Base-by-base conservation (phyloP, 2,113 vertebrate species). In the Choloepus hoffmanni region DNA sequence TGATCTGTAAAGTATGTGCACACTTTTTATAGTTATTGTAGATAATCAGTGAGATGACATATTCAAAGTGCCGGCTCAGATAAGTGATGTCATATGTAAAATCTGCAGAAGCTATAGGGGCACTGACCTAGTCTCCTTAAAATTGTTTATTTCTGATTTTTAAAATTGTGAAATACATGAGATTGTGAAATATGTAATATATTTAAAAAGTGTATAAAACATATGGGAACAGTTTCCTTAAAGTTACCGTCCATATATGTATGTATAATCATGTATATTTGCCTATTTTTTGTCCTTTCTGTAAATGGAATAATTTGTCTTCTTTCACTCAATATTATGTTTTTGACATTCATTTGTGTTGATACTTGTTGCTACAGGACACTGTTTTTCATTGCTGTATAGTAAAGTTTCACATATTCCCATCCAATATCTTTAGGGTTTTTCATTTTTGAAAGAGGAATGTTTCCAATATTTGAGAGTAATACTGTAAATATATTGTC, bases 391-490 rank as follows among this genome's bases (percentile, higher is more conserved):
- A 24, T 15, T 2, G 7, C 30, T 55, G 2, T 65, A 0, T 55
- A 67, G 12, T 77, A 65, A 79, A 89, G 12, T 15, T 73, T 50
- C 7, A 30, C 40, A 74, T 11, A 73, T 28, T 48, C 19, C 23
- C 74, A 50, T 3, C 3, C 30, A 36, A 21, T 45, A 79, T 24
- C 2, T 6, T 50, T 50, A 43, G 40, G 33, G 19, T 3, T 86
- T 48, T 95, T 76, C n/a, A 74, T n/a, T 92, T 89, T 68, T 16
- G 19, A 92, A 87, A 36, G 81, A n/a, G 86, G 28, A 92, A 73
- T 40, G 10, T 77, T 92, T 90, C 60, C 30, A 15, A 14, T 76
- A 70, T 95, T 81, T 68, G 81, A 60, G 94, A 76, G 90, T 28
- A 74, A 60, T 33, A 67, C 13, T 78, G 24, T 85, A 4, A 8